Base-by-base conservation (phyloP, 35 echinoderm and acorn worm species). In the Apostichopus japonicus region DNA sequence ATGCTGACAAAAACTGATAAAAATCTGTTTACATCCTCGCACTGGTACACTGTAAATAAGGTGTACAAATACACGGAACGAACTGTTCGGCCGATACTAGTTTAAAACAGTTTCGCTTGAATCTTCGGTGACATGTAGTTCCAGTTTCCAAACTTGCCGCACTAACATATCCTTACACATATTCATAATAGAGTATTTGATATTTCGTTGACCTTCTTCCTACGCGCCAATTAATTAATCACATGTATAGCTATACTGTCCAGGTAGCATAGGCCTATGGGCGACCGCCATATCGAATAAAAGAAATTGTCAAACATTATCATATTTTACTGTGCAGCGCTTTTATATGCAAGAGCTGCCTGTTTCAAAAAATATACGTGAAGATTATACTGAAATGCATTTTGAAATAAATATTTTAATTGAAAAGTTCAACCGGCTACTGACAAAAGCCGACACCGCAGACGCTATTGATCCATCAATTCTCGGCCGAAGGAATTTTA, bases 401-500 rank as follows among this genome's bases (percentile, higher is more conserved):
- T 54, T 84, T 84, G 54, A 58, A 24, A 11, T 84, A 84, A 58
- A 84, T 59, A 54, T 59, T 80, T 44, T 84, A 83, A 83, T 84
- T 84, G 81, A 58, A 84, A 75, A 84, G 81, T 84, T 84, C 81
- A 84, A 80, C 54, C 56, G 54, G 54, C 23, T 54, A 58, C 54
- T 23, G 56, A 53, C 0, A 84, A 84, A 84, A 84, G 81, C 81
- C 81, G 81, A 84, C 54, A 58, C 81, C 81, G 54, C 81, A 84
- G 81, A 84, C 81, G 23, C 17, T 57, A 57, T 84, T 84, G 55
- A 84, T 84, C 81, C 56, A 84, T 84, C 81, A 84, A 84, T 84
- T 84, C 81, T 84, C 81, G 81, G 81, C 81, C 81, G 54, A 84
- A 84, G 81, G 81, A 84, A 84, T 84, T 84, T 84, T 84, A 84